A percentile compares a stretch with the other conserved stretches of the same genome.
Conservation (phyloP, 35 echinoderm and acorn worm species). For the Amphiura filiformis region DNA sequence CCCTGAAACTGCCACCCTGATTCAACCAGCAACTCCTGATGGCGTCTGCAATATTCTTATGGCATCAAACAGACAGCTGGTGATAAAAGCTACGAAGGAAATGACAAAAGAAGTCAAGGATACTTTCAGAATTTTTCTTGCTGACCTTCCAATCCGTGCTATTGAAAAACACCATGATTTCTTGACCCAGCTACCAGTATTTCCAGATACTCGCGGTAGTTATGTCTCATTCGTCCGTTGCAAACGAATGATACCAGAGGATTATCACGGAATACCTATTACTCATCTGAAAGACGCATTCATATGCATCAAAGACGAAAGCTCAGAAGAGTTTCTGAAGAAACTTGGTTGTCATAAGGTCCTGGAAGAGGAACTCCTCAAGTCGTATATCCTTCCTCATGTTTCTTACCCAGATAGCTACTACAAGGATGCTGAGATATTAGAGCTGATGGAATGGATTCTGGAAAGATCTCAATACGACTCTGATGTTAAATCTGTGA, state of each 20-base stretch:
- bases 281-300: neutral
- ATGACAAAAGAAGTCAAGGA: neutral
- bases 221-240: neutral
- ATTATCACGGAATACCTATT: neutral
- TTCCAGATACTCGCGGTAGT: neutral
- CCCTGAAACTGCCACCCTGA: neutral
- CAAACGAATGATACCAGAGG: neutral
- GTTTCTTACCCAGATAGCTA: neutral
- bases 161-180: neutral
- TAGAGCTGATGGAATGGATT: slow-evolving; percentile 1
- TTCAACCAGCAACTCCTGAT: neutral
- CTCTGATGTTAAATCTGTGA: neutral
- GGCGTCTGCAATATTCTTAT: neutral
- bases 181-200: neutral
- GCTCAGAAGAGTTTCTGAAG: neutral
- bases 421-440: neutral
- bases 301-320: neutral
- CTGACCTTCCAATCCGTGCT: neutral
- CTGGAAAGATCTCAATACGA: neutral
- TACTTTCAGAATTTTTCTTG: neutral
- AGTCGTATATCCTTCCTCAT: neutral
- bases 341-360: neutral
- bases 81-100: neutral
- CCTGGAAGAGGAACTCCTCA: neutral
- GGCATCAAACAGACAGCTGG: neutral